phyloP scores from a whole-genome alignment of 2,113 vertebrate genomes.

The Indicator indicator region DNA sequence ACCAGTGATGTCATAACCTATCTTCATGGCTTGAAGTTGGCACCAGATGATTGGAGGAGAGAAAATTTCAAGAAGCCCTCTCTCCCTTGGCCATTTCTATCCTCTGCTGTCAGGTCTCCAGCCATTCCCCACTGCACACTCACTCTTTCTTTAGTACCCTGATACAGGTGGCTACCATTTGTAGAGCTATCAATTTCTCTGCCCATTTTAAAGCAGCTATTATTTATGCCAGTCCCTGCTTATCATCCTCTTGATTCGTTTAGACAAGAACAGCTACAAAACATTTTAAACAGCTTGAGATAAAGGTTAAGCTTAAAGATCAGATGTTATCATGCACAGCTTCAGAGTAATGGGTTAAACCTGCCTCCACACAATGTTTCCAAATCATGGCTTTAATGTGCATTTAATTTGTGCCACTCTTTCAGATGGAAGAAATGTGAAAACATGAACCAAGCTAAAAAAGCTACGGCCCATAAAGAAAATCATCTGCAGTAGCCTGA shows the following conservation, averaged over 20 bases:
- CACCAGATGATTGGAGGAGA: slow-evolving; percentile 45
- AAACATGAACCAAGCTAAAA: slow-evolving; percentile 37
- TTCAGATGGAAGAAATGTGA: slow-evolving; percentile 67
- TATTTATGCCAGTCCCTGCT: slow-evolving; percentile 79
- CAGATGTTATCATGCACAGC: slow-evolving; percentile 70
- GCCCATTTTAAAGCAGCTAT: slow-evolving; percentile 70
- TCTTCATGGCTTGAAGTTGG: slow-evolving; percentile 31
- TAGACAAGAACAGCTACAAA: slow-evolving; percentile 81
- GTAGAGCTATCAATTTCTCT: slow-evolving; percentile 77
- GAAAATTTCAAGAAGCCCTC: slow-evolving; percentile 36
- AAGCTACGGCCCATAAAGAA: slow-evolving; percentile 40
- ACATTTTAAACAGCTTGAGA: slow-evolving; percentile 78
- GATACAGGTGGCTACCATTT: slow-evolving; percentile 82
- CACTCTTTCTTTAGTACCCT: slow-evolving; percentile 67
- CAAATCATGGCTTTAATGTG: slow-evolving; percentile 66
- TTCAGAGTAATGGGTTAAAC: slow-evolving; percentile 74
- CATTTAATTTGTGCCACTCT: slow-evolving; percentile 72
- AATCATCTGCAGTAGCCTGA: background rate
- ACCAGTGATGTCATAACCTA: background rate
- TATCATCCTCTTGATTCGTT: slow-evolving; percentile 78
- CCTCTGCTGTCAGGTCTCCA: slow-evolving; percentile 57
- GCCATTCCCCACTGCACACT: slow-evolving; percentile 52
- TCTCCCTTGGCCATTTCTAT: slow-evolving; percentile 46
- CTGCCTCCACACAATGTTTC: slow-evolving; percentile 62
- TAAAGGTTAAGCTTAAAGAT: slow-evolving; percentile 79